These are phyloP conservation scores for Agapostemon virescens DNA, from an alignment of 2,888 invertebrate genomes.

Conservation along the genomic window DNA sequence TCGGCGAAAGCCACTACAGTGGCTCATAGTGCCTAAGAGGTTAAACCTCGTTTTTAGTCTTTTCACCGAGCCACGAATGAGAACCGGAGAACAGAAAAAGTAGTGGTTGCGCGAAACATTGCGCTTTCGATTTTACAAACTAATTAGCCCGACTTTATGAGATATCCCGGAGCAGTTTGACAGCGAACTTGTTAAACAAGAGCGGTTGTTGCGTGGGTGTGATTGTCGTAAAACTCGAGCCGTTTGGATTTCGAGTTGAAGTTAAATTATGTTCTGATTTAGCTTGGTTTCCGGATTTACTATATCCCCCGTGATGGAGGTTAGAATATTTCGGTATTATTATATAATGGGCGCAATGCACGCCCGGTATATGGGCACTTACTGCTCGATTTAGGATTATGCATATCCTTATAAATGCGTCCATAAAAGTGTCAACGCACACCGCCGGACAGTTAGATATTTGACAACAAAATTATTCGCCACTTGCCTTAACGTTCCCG, in stretches of 20 bases:
- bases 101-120: neutral
- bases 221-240: neutral
- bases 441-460: slow-evolving; percentile 6
- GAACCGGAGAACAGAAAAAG: too few relatives aligned
- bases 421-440: slow-evolving; percentile 17
- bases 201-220: neutral
- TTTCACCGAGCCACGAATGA: too few relatives aligned
- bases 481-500: neutral
- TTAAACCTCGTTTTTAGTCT: too few relatives aligned
- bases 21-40: too few relatives aligned
- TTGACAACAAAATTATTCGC: slow-evolving; percentile 14
- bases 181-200: neutral
- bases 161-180: too few relatives aligned
- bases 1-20: too few relatives aligned
- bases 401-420: slow-evolving; percentile 16
- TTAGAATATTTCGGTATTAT: slow-evolving; percentile 16
- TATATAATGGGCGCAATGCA: slow-evolving; percentile 5
- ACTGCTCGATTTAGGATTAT: slow-evolving; percentile 21
- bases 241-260: neutral
- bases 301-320: neutral
- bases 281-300: neutral
- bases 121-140: neutral
- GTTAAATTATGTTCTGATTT: neutral
- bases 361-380: slow-evolving; percentile 7
- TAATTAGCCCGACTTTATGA: neutral